These are phyloP conservation scores for Brachyhypopomus gauderio DNA, from an alignment of 2,113 vertebrate genomes.

Conservation along the genomic window DNA sequence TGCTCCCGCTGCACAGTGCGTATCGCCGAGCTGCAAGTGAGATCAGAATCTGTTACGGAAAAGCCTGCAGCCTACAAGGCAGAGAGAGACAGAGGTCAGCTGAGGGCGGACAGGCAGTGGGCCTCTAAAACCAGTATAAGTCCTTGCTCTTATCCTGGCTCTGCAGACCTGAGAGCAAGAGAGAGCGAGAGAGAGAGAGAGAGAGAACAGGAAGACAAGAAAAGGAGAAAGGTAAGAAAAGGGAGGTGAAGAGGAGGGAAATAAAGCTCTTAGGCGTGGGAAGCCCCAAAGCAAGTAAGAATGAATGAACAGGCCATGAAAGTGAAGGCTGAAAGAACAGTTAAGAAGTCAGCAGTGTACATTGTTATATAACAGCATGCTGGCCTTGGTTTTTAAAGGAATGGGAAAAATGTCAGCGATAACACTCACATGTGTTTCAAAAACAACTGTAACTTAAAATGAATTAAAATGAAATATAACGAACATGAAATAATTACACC, in stretches of 20 bases:
- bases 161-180: slow-evolving; percentile 88
- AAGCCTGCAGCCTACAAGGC: slow-evolving; percentile 69
- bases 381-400: slow-evolving; percentile 23
- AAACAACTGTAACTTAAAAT: neutral
- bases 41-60: slow-evolving; percentile 92
- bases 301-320: slow-evolving; percentile 32
- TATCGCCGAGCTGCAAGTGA: slow-evolving; percentile 95
- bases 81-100: slow-evolving; percentile 76
- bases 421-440: neutral
- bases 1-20: slow-evolving; percentile 84
- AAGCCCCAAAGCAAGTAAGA: slow-evolving; percentile 49
- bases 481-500: neutral
- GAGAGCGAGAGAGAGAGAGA: slow-evolving; percentile 46
- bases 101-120: slow-evolving; percentile 66
- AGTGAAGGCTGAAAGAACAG: slow-evolving; percentile 44
- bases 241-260: slow-evolving; percentile 17
- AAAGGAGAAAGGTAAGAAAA: slow-evolving; percentile 20
- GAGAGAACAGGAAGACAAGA: slow-evolving; percentile 49
- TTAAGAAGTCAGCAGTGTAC: neutral
- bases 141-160: slow-evolving; percentile 97
- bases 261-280: slow-evolving; percentile 43
- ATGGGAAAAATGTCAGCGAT: neutral
- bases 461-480: neutral
- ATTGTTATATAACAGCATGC: neutral
- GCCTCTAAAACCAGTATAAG: slow-evolving; percentile 95